Conservation (phyloP, 2,888 invertebrate species). For the Epinotia demarniana region DNA sequence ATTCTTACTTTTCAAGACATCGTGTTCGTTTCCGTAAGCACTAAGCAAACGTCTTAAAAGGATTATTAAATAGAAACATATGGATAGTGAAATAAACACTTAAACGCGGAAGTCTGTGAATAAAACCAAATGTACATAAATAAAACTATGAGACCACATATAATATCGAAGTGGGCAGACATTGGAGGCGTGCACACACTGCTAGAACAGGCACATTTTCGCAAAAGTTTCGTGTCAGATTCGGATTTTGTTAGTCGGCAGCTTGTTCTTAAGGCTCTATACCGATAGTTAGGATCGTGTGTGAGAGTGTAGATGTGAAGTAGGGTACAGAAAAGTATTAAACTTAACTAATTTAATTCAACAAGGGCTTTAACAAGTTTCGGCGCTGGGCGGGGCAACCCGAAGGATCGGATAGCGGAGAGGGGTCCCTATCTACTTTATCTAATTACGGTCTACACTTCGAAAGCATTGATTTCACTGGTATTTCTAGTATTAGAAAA, state of each 20-base stretch:
- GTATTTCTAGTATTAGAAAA: neutral
- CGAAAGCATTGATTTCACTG: slow-evolving; percentile 60
- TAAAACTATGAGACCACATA: slow-evolving; percentile 81
- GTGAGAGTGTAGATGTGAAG: slow-evolving; percentile 73
- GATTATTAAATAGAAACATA: slow-evolving; percentile 63
- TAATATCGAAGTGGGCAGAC: slow-evolving; percentile 81
- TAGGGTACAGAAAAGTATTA: slow-evolving; percentile 67
- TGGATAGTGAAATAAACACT: slow-evolving; percentile 71
- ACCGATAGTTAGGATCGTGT: slow-evolving; percentile 58
- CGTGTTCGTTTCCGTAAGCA: slow-evolving; percentile 49
- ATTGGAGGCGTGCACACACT: slow-evolving; percentile 82
- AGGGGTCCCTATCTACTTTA: slow-evolving; percentile 74
- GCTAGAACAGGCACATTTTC: slow-evolving; percentile 78
- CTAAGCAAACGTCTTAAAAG: slow-evolving; percentile 56
- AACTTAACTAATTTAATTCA: slow-evolving; percentile 61
- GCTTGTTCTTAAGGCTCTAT: slow-evolving; percentile 51
- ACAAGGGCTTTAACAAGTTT: slow-evolving; percentile 70
- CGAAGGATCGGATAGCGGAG: slow-evolving; percentile 65
- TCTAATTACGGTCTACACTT: slow-evolving; percentile 71
- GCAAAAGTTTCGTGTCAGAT: slow-evolving; percentile 62
- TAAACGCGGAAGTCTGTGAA: slow-evolving; percentile 69
- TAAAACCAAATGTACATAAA: slow-evolving; percentile 61
- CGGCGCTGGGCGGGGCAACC: slow-evolving; percentile 83
- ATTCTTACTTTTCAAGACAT: slow-evolving; percentile 29
- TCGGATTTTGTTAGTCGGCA: slow-evolving; percentile 59